These are phyloP conservation scores for Anguilla japonica DNA, from an alignment of 2,113 vertebrate species.

Conservation along the genomic window DNA sequence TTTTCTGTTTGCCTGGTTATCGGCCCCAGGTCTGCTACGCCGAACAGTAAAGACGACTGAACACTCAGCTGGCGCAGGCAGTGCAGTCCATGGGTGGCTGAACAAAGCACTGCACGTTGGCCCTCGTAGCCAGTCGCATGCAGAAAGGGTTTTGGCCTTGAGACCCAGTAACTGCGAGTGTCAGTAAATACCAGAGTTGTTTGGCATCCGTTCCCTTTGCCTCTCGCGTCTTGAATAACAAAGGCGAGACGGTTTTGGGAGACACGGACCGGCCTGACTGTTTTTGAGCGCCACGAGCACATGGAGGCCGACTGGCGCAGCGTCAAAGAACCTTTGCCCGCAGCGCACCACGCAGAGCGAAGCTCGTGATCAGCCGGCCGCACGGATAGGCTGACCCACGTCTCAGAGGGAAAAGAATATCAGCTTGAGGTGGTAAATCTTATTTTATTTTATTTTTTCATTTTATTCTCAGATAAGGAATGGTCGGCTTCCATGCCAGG, in stretches of 20 bases:
- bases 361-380: background rate
- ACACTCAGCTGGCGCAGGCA: conserved; percentile 4
- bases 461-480: background rate
- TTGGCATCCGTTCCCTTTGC: background rate
- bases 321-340: background rate
- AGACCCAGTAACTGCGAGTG: background rate
- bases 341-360: background rate
- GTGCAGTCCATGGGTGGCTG: background rate
- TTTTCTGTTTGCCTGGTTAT: background rate
- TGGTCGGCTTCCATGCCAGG: too few species aligned
- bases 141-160: background rate
- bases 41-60: background rate
- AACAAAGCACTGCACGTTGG: background rate
- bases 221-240: background rate
- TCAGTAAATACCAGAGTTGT: background rate
- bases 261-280: background rate
- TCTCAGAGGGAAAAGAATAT: background rate
- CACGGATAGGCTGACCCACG: background rate
- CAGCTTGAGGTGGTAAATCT: background rate
- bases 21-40: background rate
- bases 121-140: background rate
- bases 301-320: background rate
- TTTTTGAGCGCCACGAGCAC: background rate
- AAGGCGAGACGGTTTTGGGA: background rate
- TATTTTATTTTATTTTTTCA: background rate